Percentiles rank a stretch among this genome's conserved stretches.
Evolutionary conservation across 2,113 vertebrate genomes (phyloP).

Genomic region (Hystrix brachyura): DNA sequence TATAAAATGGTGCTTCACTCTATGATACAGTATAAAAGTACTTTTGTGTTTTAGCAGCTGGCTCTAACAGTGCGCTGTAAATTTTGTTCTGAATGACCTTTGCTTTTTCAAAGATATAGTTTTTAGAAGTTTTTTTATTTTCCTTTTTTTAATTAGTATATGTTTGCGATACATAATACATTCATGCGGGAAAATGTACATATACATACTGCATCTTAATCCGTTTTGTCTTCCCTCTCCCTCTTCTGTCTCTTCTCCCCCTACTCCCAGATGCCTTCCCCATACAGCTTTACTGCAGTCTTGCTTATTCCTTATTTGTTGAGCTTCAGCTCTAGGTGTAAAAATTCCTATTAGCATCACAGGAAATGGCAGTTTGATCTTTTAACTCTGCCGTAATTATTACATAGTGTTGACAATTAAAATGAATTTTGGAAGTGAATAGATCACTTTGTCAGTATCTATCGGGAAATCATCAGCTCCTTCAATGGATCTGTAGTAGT

Average conservation of each 20-base stretch:
- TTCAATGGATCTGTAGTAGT: neutral
- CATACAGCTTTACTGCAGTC: neutral
- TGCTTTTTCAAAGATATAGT: slow-evolving; percentile 4
- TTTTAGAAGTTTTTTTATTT: neutral
- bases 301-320: neutral
- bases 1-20: neutral
- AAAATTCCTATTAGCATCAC: neutral
- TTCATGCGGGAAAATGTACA: neutral
- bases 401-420: neutral
- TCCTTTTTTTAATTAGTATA: neutral
- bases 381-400: neutral
- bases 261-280: neutral
- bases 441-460: neutral
- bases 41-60: neutral
- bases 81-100: neutral
- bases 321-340: neutral
- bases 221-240: neutral
- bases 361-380: neutral
- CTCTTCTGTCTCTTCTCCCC: neutral
- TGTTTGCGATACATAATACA: neutral
- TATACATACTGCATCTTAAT: neutral
- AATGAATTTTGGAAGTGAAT: neutral
- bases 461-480: neutral
- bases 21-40: neutral
- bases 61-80: neutral